phyloP scores from a whole-genome alignment of 2,113 vertebrate genomes.

The Lipotes vexillifer region DNA sequence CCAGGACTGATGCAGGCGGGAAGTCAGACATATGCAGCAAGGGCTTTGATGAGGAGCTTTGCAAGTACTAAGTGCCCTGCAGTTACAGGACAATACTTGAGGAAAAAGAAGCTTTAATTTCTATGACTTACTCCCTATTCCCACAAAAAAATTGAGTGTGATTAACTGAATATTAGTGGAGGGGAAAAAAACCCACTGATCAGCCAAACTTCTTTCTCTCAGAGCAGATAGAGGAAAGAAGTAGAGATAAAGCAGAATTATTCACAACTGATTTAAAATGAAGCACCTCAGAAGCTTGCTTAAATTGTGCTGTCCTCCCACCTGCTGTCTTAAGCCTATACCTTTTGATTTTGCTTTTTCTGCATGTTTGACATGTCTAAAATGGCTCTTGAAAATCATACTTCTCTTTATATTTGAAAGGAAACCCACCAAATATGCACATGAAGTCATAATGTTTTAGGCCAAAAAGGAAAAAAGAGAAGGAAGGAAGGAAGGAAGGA shows the following conservation, averaged over 20 bases:
- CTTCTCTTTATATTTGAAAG: not conserved
- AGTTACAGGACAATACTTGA: not conserved
- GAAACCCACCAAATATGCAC: not conserved
- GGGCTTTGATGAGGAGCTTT: not conserved
- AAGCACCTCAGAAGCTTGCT: not conserved
- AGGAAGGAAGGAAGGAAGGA: accelerated
- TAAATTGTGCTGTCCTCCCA: not conserved
- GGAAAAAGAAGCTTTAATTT: not conserved
- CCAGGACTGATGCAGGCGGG: not conserved
- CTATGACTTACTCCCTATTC: not conserved
- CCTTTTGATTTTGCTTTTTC: not conserved
- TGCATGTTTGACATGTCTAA: not conserved
- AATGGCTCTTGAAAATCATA: not conserved
- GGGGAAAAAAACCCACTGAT: not conserved
- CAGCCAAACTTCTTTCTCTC: not conserved
- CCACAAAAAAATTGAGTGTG: not conserved
- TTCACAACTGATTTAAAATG: not conserved
- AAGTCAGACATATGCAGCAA: not conserved
- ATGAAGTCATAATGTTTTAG: not conserved
- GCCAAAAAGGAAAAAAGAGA: not conserved
- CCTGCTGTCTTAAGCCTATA: not conserved
- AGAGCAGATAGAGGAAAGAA: not conserved
- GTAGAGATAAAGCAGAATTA: not conserved
- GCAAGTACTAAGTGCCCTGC: not conserved
- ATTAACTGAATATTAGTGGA: not conserved